These are phyloP conservation scores for Archegozetes longisetosus DNA, from an alignment of 1,140 invertebrate species.

Conservation along the genomic window DNA sequence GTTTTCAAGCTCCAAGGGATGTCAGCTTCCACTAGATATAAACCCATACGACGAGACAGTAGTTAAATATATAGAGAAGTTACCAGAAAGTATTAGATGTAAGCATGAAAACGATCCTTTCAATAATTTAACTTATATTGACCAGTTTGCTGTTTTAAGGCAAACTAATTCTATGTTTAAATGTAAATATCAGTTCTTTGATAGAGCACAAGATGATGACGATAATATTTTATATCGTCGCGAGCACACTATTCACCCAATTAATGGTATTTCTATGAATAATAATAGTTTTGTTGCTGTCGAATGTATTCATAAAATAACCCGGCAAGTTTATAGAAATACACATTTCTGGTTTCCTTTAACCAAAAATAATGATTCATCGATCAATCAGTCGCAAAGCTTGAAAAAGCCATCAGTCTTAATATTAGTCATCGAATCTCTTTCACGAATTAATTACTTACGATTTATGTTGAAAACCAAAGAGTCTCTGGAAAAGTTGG, in stretches of 20 bases:
- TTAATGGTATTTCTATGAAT: background rate
- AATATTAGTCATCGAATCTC: conserved; percentile 14
- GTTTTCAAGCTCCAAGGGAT: background rate
- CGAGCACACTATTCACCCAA: background rate
- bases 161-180: background rate
- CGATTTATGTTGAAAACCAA: conserved; percentile 11
- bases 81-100: background rate
- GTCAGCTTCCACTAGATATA: background rate
- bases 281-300: background rate
- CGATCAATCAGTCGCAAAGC: background rate
- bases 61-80: background rate
- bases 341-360: background rate
- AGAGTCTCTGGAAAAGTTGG: background rate
- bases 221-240: background rate
- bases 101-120: background rate
- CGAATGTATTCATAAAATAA: background rate
- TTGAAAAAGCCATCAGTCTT: conserved; percentile 7
- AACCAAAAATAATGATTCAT: background rate
- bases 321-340: background rate
- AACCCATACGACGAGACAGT: background rate
- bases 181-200: background rate
- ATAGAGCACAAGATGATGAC: background rate
- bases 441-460: conserved; percentile 10
- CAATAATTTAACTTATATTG: background rate
- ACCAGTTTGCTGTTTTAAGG: background rate